Conservation (phyloP, 1,140 invertebrate genomes). For the Solen grandis region DNA sequence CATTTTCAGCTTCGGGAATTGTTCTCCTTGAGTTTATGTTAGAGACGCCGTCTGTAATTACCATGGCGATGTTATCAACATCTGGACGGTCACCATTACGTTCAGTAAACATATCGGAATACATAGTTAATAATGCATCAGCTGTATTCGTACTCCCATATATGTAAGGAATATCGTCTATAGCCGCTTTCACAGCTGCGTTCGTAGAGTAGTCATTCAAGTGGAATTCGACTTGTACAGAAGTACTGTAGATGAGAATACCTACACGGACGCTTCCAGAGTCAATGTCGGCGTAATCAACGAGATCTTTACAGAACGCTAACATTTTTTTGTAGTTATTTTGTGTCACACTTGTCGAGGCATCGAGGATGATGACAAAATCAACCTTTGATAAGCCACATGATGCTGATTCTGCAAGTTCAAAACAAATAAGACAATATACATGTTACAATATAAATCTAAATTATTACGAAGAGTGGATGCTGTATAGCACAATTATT, state of each 20-base stretch:
- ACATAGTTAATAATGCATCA: slow-evolving; percentile 67
- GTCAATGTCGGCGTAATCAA: slow-evolving; percentile 68
- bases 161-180: slow-evolving; percentile 68
- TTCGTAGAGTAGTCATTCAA: slow-evolving; percentile 62
- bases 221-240: slow-evolving; percentile 67
- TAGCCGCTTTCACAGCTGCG: slow-evolving; percentile 60
- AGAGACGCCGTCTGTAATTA: slow-evolving; percentile 74
- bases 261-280: slow-evolving; percentile 58
- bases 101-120: slow-evolving; percentile 66
- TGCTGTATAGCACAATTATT: no score
- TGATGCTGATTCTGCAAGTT: no score
- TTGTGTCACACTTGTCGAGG: slow-evolving; percentile 68
- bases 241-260: slow-evolving; percentile 59
- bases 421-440: no score
- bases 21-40: slow-evolving; percentile 73
- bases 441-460: no score
- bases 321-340: slow-evolving; percentile 68
- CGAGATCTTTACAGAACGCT: slow-evolving; percentile 67
- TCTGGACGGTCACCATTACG: slow-evolving; percentile 69
- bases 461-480: no score
- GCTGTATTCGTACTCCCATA: slow-evolving; percentile 75
- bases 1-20: slow-evolving; percentile 67
- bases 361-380: slow-evolving; percentile 68
- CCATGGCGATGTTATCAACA: slow-evolving; percentile 67
- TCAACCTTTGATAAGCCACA: slow-evolving; percentile 65